phyloP scores from a whole-genome alignment of 2,113 vertebrate species.

The Amphilophus citrinellus region DNA sequence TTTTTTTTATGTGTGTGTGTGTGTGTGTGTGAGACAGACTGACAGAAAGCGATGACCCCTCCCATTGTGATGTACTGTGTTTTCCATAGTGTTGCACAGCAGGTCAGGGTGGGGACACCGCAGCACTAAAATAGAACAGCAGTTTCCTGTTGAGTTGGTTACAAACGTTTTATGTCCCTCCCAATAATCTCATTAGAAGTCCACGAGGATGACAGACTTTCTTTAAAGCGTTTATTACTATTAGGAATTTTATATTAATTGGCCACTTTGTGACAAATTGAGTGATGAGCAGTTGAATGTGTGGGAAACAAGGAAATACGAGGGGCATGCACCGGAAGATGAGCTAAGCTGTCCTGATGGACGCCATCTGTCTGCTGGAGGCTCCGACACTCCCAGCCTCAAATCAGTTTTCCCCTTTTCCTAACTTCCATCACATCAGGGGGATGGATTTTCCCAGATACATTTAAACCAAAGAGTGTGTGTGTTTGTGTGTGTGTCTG shows the following conservation, averaged over 20 bases:
- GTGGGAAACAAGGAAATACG: slow-evolving; percentile 7
- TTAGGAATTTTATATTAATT: background rate
- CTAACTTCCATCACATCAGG: background rate
- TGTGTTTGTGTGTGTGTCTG: no score
- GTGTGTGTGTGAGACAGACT: slow-evolving; percentile 5
- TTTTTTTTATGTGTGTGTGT: background rate
- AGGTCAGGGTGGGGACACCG: slow-evolving; percentile 39
- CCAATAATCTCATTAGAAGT: slow-evolving; percentile 11
- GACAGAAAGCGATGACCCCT: background rate
- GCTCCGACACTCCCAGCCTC: background rate
- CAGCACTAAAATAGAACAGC: slow-evolving; percentile 54
- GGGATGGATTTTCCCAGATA: no score
- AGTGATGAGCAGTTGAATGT: background rate
- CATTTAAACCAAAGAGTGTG: background rate
- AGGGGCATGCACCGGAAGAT: slow-evolving; percentile 24
- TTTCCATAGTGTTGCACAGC: slow-evolving; percentile 33
- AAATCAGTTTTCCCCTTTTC: slow-evolving; percentile 5
- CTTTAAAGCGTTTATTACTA: background rate
- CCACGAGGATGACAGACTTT: background rate
- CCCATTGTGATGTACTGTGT: slow-evolving; percentile 9
- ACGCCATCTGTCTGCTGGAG: slow-evolving; percentile 10
- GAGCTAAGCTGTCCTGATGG: slow-evolving; percentile 23
- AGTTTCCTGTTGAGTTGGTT: slow-evolving; percentile 65
- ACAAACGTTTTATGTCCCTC: slow-evolving; percentile 34
- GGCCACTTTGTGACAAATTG: background rate